Conservation (phyloP, 2,113 vertebrate genomes). For the Myiozetetes cayanensis region DNA sequence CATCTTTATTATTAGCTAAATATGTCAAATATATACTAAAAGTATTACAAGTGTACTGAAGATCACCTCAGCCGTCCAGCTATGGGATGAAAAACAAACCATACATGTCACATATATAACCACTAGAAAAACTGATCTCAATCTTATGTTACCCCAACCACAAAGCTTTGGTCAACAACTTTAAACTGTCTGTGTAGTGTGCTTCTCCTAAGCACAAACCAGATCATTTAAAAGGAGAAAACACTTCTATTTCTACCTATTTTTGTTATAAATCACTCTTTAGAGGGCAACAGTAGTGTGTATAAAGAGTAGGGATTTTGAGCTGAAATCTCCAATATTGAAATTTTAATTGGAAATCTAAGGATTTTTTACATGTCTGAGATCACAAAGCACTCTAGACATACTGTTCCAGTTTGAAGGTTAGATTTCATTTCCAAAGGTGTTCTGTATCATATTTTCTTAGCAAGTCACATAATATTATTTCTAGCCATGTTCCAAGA, state of each 20-base stretch:
- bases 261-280: neutral
- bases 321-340: neutral
- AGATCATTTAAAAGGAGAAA: neutral
- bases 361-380: neutral
- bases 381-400: neutral
- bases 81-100: accelerated
- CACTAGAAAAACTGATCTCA: neutral
- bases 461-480: neutral
- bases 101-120: accelerated
- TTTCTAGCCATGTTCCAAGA: neutral
- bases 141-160: neutral
- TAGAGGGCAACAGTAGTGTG: neutral
- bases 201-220: neutral
- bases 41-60: neutral
- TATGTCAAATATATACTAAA: neutral
- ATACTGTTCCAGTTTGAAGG: neutral
- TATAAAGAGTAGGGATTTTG: neutral
- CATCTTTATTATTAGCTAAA: neutral
- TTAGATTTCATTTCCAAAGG: neutral
- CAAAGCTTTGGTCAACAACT: neutral
- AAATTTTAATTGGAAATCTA: neutral
- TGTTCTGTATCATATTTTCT: neutral
- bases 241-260: neutral
- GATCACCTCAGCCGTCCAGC: neutral
- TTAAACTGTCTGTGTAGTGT: neutral